Conservation (phyloP, 2,797 vertebrate species). For the Thalassophryne amazonica region DNA sequence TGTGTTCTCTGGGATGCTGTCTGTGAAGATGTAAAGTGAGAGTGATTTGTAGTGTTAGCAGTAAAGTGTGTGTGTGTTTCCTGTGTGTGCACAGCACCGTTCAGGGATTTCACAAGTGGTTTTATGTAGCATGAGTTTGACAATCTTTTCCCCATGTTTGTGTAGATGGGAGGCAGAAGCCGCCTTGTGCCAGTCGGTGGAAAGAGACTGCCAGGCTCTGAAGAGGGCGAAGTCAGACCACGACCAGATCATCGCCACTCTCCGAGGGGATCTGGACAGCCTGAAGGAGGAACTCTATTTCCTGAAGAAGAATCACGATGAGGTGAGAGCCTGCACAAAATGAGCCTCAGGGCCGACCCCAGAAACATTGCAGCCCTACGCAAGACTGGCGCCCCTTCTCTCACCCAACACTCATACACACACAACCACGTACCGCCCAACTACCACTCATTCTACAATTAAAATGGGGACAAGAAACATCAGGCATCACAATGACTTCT, state of each 20-base stretch:
- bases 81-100: neutral
- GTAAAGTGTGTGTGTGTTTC: constrained; percentile 20
- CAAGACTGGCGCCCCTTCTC: too few species aligned
- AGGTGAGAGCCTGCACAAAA: constrained; percentile 60
- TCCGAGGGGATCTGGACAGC: constrained; percentile 79
- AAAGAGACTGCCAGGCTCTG: constrained; percentile 79
- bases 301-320: constrained; percentile 81
- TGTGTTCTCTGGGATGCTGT: constrained; percentile 37
- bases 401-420: too few species aligned
- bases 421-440: too few species aligned
- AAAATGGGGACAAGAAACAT: too few species aligned
- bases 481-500: too few species aligned
- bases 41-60: constrained; percentile 31
- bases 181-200: constrained; percentile 78
- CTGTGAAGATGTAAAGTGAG: constrained; percentile 12
- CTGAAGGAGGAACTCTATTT: constrained; percentile 82
- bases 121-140: neutral
- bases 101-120: neutral
- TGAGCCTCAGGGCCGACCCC: neutral
- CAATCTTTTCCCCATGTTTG: neutral
- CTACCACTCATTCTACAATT: too few species aligned
- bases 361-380: too few species aligned
- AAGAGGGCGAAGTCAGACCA: constrained; percentile 80
- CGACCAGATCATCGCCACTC: constrained; percentile 73
- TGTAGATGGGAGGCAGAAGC: constrained; percentile 79